Evolutionary conservation across 1,140 invertebrate species (phyloP).

Genomic region (Babylonia areolata): DNA sequence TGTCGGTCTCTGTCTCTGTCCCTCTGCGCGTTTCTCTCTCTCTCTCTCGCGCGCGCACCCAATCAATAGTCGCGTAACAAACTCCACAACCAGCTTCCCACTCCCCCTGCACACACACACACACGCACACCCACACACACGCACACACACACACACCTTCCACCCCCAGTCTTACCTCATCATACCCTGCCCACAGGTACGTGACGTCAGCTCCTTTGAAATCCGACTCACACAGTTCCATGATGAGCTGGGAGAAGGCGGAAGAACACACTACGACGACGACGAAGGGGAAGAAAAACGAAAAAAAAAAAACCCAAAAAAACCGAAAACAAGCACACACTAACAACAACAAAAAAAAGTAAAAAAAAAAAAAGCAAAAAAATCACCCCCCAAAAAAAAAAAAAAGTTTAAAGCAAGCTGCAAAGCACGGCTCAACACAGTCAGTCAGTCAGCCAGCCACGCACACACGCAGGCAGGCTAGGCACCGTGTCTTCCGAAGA

Average conservation of each 20-base stretch:
- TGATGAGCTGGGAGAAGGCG: not conserved
- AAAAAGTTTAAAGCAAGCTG: no score
- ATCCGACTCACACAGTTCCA: constrained; percentile 15
- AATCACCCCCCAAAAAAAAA: no score
- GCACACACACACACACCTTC: not conserved
- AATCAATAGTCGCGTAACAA: no score
- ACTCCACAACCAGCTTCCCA: not conserved
- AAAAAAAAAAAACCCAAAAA: no score
- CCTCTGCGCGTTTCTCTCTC: not conserved
- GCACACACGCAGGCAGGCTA: no score
- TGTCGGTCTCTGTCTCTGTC: not conserved
- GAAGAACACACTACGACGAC: not conserved
- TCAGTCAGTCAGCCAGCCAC: no score
- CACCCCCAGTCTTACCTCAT: not conserved
- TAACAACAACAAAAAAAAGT: no score
- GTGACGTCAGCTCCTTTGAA: constrained; percentile 19
- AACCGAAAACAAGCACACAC: no score
- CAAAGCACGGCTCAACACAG: no score
- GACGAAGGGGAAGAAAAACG: not conserved
- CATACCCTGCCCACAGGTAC: constrained; percentile 4
- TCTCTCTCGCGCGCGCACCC: not conserved
- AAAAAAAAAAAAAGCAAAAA: no score
- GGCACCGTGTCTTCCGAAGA: no score
- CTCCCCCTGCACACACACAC: not conserved
- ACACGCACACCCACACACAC: not conserved